These are phyloP conservation scores for Callipepla californica DNA, from an alignment of 2,113 vertebrate genomes.

Conservation along the genomic window DNA sequence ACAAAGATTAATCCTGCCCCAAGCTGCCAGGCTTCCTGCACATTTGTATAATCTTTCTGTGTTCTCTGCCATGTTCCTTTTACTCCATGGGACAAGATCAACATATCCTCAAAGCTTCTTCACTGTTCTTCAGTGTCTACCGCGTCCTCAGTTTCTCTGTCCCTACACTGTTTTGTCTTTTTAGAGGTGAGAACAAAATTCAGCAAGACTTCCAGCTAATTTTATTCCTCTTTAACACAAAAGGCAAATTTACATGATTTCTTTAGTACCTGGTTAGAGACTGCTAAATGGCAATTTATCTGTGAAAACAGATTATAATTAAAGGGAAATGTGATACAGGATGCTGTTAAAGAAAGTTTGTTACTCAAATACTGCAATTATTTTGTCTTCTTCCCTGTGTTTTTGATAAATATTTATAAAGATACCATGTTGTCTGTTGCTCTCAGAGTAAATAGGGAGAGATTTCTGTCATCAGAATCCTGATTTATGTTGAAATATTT, in stretches of 20 bases:
- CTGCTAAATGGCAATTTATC: not conserved
- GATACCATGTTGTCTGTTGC: not conserved
- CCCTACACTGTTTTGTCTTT: not conserved
- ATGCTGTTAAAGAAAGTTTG: not conserved
- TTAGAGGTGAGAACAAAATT: not conserved
- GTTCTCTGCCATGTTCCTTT: not conserved
- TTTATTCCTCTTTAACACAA: not conserved
- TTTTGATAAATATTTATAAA: conserved; percentile 32
- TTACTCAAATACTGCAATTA: conserved; percentile 13
- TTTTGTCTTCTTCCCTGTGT: conserved; percentile 13
- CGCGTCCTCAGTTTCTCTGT: not conserved
- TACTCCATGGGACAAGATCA: not conserved
- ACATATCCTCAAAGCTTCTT: not conserved
- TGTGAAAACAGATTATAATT: not conserved
- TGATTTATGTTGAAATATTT: not conserved
- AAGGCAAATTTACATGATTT: not conserved
- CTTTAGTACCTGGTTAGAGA: not conserved
- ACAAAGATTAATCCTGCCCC: not conserved
- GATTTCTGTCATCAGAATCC: not conserved
- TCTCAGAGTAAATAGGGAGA: not conserved
- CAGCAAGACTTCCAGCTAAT: not conserved
- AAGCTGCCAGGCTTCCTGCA: not conserved
- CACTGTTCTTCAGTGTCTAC: not conserved
- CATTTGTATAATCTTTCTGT: not conserved
- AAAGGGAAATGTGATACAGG: not conserved